Percentiles rank a stretch among this genome's conserved stretches.
These are phyloP conservation scores for Aplodontia rufa DNA, from an alignment of 2,113 vertebrate genomes.

Conservation along the genomic window DNA sequence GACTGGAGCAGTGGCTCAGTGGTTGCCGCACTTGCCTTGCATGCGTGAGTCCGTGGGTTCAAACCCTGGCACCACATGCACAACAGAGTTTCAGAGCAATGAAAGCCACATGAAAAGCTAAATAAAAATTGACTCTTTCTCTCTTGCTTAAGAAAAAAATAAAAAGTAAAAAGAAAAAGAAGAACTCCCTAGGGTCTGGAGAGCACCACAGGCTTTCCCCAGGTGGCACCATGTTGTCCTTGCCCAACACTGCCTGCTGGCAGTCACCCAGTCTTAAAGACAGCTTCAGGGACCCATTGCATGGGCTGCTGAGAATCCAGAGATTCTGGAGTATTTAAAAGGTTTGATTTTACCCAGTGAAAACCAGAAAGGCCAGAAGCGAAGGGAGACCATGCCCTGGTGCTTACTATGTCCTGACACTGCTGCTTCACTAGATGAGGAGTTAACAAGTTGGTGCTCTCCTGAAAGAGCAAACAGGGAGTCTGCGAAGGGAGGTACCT, in stretches of 20 bases:
- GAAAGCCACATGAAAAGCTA: no score
- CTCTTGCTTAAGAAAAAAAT: no score
- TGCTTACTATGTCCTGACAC: background rate
- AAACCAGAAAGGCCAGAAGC: background rate
- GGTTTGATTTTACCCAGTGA: background rate
- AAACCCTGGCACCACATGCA: no score
- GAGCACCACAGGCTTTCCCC: background rate
- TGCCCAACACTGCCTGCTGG: background rate
- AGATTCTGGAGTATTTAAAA: background rate
- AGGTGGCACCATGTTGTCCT: rapidly evolving
- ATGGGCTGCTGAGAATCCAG: rapidly evolving
- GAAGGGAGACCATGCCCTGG: background rate
- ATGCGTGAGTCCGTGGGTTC: no score
- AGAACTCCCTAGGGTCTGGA: no score
- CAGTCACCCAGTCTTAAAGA: background rate
- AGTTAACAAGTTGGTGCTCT: no score
- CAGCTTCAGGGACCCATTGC: rapidly evolving
- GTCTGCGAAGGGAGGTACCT: rapidly evolving
- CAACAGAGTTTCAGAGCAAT: no score
- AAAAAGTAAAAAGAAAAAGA: no score
- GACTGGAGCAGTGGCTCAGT: no score
- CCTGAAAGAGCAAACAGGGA: background rate
- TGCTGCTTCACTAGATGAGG: background rate
- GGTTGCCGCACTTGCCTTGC: no score
- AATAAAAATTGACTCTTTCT: no score